Evolutionary conservation across 1,140 invertebrate genomes (phyloP).

Genomic region (Caerostris extrusa): DNA sequence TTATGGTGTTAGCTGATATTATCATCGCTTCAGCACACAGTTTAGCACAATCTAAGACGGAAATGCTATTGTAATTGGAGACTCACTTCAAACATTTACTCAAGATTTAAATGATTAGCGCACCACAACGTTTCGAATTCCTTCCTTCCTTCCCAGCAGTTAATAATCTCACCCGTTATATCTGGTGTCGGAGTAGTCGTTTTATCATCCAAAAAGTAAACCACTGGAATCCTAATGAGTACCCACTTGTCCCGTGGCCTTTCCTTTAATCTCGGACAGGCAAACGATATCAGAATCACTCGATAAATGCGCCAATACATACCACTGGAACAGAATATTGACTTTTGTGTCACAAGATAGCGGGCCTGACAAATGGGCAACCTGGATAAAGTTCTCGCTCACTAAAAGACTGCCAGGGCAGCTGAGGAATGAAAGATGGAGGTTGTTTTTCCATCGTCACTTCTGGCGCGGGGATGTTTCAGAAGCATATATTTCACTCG

Average conservation of each 20-base stretch:
- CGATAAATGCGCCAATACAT: conserved; percentile 24
- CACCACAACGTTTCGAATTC: neutral
- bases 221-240: neutral
- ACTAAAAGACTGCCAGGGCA: conserved; percentile 9
- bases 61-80: neutral
- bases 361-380: neutral
- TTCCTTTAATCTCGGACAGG: conserved; percentile 12
- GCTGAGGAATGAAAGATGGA: neutral
- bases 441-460: conserved; percentile 29
- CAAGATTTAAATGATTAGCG: neutral
- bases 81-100: neutral
- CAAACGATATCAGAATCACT: conserved; percentile 9
- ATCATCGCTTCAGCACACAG: neutral
- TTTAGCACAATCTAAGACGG: no score
- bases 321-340: conserved; percentile 29
- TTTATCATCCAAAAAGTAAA: conserved; percentile 43
- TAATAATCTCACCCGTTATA: neutral
- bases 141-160: neutral
- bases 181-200: neutral
- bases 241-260: conserved; percentile 29
- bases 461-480: neutral
- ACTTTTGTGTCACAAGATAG: conserved; percentile 31
- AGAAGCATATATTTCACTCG: conserved; percentile 4
- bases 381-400: conserved; percentile 34
- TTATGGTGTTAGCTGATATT: neutral